Evolutionary conservation across 2,797 vertebrate species (phyloP).

Genomic region (Phoeniculus purpureus): DNA sequence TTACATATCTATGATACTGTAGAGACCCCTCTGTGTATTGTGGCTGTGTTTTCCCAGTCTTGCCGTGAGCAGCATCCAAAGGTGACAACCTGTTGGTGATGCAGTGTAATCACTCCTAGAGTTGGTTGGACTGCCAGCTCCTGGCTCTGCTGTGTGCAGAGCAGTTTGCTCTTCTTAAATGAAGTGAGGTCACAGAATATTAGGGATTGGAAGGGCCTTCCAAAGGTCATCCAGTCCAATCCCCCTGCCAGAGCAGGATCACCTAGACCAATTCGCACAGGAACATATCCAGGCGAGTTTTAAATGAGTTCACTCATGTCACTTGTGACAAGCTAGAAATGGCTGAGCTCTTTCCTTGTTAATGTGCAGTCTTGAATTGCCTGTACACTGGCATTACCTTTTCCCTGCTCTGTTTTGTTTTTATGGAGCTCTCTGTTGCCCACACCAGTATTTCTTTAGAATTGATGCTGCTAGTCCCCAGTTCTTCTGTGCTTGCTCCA

Average conservation of each 20-base stretch:
- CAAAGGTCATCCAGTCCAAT: too few species aligned
- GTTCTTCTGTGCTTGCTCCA: background rate
- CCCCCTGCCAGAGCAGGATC: too few species aligned
- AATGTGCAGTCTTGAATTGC: background rate
- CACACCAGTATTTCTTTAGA: background rate
- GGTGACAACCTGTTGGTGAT: background rate
- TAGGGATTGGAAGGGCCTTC: too few species aligned
- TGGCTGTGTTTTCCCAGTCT: background rate
- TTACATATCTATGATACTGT: background rate
- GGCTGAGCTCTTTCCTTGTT: background rate
- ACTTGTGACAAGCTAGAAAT: background rate
- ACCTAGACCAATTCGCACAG: too few species aligned
- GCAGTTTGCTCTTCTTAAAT: fast-evolving
- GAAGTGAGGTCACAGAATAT: background rate
- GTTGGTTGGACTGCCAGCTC: background rate
- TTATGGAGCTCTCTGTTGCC: background rate
- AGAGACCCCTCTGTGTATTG: background rate
- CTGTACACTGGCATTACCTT: background rate
- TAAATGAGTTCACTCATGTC: background rate
- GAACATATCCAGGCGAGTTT: too few species aligned
- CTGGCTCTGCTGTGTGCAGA: background rate
- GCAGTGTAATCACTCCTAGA: background rate
- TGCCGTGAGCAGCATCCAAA: background rate
- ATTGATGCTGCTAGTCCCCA: background rate
- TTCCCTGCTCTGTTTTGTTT: background rate